phyloP scores from a whole-genome alignment of 2,113 vertebrate species.

The Tychaedon coryphoeus region DNA sequence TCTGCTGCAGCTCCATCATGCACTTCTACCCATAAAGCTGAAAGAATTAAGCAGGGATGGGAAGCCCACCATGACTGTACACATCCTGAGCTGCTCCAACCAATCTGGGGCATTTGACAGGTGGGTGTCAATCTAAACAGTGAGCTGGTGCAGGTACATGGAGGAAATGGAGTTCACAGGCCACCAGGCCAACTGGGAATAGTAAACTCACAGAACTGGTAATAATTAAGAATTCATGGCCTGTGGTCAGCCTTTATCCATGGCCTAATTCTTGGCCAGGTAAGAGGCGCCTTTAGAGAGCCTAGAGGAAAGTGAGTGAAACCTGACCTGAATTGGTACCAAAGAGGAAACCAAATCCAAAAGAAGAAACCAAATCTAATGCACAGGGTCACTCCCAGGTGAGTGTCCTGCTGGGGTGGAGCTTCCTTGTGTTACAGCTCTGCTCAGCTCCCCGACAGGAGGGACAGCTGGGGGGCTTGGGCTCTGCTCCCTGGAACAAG shows the following conservation, averaged over 20 bases:
- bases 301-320: not conserved
- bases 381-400: not conserved
- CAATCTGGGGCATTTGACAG: not conserved
- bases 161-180: not conserved
- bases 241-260: rapidly evolving
- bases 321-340: not conserved
- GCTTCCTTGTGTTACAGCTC: not conserved
- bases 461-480: not conserved
- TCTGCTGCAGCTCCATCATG: not conserved
- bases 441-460: not conserved
- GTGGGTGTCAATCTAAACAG: not conserved
- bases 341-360: not conserved
- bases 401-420: rapidly evolving
- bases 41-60: not conserved
- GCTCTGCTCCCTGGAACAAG: not conserved
- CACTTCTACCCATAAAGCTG: not conserved
- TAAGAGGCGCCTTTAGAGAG: not conserved
- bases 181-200: not conserved
- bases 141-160: not conserved
- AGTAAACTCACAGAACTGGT: not conserved
- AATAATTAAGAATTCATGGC: not conserved
- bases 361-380: not conserved
- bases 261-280: not conserved
- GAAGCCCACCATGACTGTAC: rapidly evolving
- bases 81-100: not conserved